Evolutionary conservation across 2,888 invertebrate genomes (phyloP).

Genomic region (Dicyrtomina minuta): DNA sequence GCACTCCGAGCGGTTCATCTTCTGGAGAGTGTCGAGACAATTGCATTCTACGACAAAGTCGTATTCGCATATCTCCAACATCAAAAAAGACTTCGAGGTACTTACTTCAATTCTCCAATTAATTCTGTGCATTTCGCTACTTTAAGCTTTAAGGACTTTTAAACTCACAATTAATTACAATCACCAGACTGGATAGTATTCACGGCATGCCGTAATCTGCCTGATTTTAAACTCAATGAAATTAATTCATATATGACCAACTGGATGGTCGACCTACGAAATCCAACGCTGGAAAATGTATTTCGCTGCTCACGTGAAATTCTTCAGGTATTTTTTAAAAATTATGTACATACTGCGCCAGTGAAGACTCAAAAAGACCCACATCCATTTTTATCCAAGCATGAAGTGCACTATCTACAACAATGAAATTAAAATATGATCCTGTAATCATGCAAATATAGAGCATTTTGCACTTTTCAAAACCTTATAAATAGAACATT

Average conservation of each 20-base stretch:
- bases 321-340: conserved; percentile 36
- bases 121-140: not conserved
- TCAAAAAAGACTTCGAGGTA: conserved; percentile 31
- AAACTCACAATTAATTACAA: too few species aligned
- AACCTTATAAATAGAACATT: too few species aligned
- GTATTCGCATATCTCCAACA: conserved; percentile 37
- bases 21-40: conserved; percentile 37
- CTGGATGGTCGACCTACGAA: conserved; percentile 39
- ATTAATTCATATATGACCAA: conserved; percentile 48
- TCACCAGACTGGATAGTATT: conserved; percentile 43
- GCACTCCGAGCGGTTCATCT: conserved; percentile 40
- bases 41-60: conserved; percentile 44
- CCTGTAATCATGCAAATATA: too few species aligned
- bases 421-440: too few species aligned
- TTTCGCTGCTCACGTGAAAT: conserved; percentile 44
- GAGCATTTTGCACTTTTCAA: too few species aligned
- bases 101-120: too few species aligned
- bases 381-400: too few species aligned
- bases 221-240: conserved; percentile 45
- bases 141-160: too few species aligned
- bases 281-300: conserved; percentile 39
- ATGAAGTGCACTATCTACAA: too few species aligned
- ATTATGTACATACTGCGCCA: too few species aligned
- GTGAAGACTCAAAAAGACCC: too few species aligned
- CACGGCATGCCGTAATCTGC: conserved; percentile 45